Percentiles rank a stretch among this genome's conserved stretches.
Evolutionary conservation across 2,113 vertebrate genomes (phyloP).

Genomic region (Lepus europaeus): DNA sequence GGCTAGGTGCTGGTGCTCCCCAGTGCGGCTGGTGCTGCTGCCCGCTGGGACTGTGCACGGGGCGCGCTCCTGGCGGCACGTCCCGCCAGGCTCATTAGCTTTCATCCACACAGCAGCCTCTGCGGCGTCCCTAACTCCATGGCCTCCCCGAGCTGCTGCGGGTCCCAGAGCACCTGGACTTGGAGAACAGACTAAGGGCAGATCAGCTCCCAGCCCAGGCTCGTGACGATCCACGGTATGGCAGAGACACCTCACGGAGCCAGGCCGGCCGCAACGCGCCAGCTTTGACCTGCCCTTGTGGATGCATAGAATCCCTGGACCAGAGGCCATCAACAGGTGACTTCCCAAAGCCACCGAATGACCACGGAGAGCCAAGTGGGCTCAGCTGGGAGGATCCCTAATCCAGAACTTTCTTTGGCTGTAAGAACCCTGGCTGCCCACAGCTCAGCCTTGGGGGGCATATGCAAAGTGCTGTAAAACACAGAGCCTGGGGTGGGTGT

Average conservation of each 20-base stretch:
- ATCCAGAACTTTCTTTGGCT: neutral
- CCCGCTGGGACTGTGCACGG: fast-evolving
- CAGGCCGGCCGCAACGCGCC: neutral
- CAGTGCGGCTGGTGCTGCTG: fast-evolving
- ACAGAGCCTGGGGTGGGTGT: too few relatives aligned
- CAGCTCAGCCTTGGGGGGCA: neutral
- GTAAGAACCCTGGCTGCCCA: neutral
- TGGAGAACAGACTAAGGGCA: too few relatives aligned
- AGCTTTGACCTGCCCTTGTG: neutral
- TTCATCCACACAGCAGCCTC: neutral
- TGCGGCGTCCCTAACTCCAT: neutral
- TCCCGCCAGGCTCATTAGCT: neutral
- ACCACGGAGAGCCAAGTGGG: neutral
- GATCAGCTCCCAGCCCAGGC: neutral
- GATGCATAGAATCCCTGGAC: neutral
- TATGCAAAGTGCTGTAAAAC: neutral
- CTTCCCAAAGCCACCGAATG: neutral
- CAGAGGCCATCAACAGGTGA: neutral
- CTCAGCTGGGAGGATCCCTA: neutral
- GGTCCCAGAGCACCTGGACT: neutral
- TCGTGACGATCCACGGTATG: too few relatives aligned
- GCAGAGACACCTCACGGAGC: too few relatives aligned
- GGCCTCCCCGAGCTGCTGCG: neutral
- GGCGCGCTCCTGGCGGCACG: neutral
- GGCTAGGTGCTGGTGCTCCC: neutral